Evolutionary conservation across 2,888 invertebrate genomes (phyloP), one percentile per base, ranked within the genome.

Genomic region (Dasypogon diadema): DNA sequence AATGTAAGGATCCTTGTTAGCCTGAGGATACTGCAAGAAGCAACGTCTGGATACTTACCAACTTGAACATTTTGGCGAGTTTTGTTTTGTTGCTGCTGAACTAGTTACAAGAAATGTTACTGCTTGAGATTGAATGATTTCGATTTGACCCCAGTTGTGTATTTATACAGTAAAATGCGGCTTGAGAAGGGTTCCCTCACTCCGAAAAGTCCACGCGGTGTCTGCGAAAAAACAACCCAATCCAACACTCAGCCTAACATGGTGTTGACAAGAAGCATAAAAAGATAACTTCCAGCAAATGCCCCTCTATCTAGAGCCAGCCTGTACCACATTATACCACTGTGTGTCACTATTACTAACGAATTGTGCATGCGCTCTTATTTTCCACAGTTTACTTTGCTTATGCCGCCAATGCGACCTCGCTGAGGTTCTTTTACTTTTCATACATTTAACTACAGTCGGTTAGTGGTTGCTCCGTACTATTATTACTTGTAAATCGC

Each of bases 41-140:
- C n/a, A 12, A 2, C 14, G 14, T n/a, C 51, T 26, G 16, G 16
- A 48, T 65, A 85, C 86, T 84, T 81, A 85, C 87, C 85, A 87
- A 82, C 82, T 87, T 87, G 83, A 86, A 86, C 87, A 87, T 87
- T 80, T 85, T 85, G 81, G 51, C 51, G 54, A 70, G 54, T 54
- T 70, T 70, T 54, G 16, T n/a, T 68, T 68, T 22, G 51, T 16
- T 70, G 34, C 34, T 51, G 51, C 34, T 70, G 51, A 70, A 70
- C 54, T 70, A 54, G 80, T 77, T 56, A 56, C 58, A 60, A 74
- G 58, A 48, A 14, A 30, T 48, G 51, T 74, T 48, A n/a, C 74
- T 74, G 48, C 51, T 74, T 30, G 16, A 74, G 74, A 79, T 80
- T 82, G 86, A 85, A 87, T 86, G 87, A 85, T 82, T 83, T 82